phyloP scores from a whole-genome alignment of 2,888 invertebrate species.

The Branchellion lobata region DNA sequence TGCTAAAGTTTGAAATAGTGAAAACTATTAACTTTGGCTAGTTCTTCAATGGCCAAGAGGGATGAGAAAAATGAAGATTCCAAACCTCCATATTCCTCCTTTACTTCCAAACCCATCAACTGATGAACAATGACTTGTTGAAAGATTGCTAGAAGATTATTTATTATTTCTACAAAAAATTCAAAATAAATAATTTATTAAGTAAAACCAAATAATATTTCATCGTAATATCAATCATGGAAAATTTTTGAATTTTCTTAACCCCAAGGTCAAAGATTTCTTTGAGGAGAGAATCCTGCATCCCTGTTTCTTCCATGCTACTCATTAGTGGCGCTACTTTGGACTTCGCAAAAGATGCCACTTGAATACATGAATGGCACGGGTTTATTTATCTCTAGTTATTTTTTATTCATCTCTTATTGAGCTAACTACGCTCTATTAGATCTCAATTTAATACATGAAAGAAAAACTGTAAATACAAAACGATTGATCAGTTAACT shows the following conservation, averaged over 20 bases:
- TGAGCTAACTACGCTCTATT: too few relatives aligned
- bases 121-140: not conserved
- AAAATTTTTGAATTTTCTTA: too few relatives aligned
- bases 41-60: not conserved
- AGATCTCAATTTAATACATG: not conserved
- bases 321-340: not conserved
- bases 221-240: not conserved
- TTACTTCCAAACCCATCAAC: conserved; percentile 12
- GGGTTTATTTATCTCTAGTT: not conserved
- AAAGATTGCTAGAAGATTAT: not conserved
- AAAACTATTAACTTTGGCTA: not conserved
- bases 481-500: too few relatives aligned
- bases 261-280: not conserved
- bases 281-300: not conserved
- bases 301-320: not conserved
- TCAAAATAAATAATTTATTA: not conserved
- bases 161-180: not conserved
- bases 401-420: too few relatives aligned
- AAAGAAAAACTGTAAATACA: too few relatives aligned
- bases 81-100: not conserved
- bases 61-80: not conserved
- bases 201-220: not conserved
- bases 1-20: not conserved
- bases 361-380: not conserved
- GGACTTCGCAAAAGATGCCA: not conserved